A percentile compares a stretch with the other conserved stretches of the same genome.
Conservation (phyloP, 2,888 invertebrate genomes). For the Hedya salicella region DNA sequence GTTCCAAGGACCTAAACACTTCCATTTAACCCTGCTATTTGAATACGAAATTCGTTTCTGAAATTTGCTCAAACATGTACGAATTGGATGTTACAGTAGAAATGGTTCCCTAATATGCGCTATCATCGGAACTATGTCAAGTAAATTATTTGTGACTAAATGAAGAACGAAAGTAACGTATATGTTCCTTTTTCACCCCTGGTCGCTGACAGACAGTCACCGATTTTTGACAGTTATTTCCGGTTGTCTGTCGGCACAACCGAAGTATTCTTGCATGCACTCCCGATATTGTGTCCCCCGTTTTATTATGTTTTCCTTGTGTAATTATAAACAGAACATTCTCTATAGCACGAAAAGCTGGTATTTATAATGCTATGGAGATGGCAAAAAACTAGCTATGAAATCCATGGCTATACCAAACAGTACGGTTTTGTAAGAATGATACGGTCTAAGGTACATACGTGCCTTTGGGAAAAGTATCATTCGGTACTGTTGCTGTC, state of each 20-base stretch:
- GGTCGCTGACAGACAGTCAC: neutral
- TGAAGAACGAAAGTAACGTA: slow-evolving; percentile 6
- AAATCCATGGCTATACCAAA: neutral
- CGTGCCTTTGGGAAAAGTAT: too few relatives aligned
- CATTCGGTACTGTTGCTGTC: too few relatives aligned
- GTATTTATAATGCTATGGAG: slow-evolving; percentile 24
- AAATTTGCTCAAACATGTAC: slow-evolving; percentile 5
- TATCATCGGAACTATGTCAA: neutral
- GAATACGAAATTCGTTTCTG: neutral
- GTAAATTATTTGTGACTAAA: slow-evolving; percentile 36
- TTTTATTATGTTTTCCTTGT: slow-evolving; percentile 13
- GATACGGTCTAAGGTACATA: too few relatives aligned
- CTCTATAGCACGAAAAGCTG: slow-evolving; percentile 16
- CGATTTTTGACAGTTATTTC: neutral
- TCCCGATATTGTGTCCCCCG: slow-evolving; percentile 19
- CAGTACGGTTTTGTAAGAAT: too few relatives aligned
- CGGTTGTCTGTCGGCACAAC: neutral
- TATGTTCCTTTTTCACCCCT: neutral
- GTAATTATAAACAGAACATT: slow-evolving; percentile 7
- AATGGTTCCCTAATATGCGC: slow-evolving; percentile 10
- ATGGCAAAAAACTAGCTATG: neutral
- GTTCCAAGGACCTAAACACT: too few relatives aligned
- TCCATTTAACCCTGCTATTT: too few relatives aligned
- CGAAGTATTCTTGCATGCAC: slow-evolving; percentile 22
- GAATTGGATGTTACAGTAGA: neutral